Percentiles rank a stretch among this genome's conserved stretches.
Conservation (phyloP, 2,797 vertebrate species). For the Xenopus petersii region DNA sequence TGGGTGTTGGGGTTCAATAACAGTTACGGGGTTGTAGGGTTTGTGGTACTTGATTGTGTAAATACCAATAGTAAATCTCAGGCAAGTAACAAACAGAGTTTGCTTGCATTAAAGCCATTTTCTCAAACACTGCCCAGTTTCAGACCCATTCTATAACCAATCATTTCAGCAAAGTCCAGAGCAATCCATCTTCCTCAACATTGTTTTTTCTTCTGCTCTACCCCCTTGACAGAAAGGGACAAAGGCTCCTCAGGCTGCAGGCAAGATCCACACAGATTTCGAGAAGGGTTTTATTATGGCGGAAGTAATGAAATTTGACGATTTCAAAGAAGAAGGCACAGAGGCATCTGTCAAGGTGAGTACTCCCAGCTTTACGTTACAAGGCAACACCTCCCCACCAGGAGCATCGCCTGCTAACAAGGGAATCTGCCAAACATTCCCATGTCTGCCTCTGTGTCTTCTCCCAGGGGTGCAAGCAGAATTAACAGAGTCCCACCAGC, state of each 20-base stretch:
- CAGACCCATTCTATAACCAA: conserved; percentile 50
- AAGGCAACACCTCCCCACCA: conserved; percentile 55
- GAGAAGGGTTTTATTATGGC: conserved; percentile 97
- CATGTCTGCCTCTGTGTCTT: conserved; percentile 60
- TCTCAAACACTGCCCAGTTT: conserved; percentile 61
- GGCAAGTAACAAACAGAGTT: too few relatives aligned
- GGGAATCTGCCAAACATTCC: conserved; percentile 50
- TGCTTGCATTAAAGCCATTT: conserved; percentile 21
- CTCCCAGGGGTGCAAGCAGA: background rate
- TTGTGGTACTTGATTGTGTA: too few relatives aligned
- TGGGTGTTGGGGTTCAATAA: too few relatives aligned
- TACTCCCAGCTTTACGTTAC: conserved; percentile 43
- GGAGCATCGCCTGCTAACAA: conserved; percentile 63
- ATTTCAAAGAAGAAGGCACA: conserved; percentile 93
- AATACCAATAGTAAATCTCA: too few relatives aligned
- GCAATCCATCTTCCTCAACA: conserved; percentile 81
- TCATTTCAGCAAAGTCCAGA: conserved; percentile 60
- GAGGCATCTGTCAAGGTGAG: conserved; percentile 90
- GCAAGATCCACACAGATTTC: conserved; percentile 89
- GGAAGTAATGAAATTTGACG: conserved; percentile 95
- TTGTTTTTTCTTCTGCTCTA: conserved; percentile 73
- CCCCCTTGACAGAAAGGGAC: conserved; percentile 83
- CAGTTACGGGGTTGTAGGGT: too few relatives aligned
- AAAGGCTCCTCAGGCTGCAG: conserved; percentile 88
- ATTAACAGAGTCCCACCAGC: too few relatives aligned